These are phyloP conservation scores for Eurystomus glaucurus DNA, from an alignment of 2,797 vertebrate genomes.

Conservation along the genomic window DNA sequence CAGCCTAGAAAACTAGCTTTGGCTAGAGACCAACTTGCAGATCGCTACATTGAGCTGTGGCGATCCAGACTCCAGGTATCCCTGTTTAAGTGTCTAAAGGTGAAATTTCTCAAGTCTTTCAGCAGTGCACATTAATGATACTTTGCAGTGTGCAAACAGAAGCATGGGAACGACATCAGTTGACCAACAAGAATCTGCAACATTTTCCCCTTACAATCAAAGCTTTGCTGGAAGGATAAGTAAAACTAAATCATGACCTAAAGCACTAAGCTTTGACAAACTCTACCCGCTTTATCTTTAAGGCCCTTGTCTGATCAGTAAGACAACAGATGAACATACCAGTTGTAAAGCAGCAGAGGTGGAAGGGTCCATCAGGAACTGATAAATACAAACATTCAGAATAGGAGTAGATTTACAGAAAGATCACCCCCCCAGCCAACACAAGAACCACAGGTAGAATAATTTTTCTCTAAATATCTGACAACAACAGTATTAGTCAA, in stretches of 20 bases:
- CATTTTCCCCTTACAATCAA: neutral
- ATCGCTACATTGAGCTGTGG: neutral
- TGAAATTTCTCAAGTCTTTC: neutral
- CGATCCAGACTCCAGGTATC: neutral
- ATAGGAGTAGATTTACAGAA: neutral
- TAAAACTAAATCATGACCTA: neutral
- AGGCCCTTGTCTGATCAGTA: neutral
- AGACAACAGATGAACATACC: neutral
- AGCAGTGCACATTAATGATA: neutral
- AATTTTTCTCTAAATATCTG: neutral
- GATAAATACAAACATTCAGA: neutral
- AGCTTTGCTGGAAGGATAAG: neutral
- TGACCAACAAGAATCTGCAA: neutral
- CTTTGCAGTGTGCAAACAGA: neutral
- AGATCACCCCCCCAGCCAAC: neutral
- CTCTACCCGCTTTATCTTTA: neutral
- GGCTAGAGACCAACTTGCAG: neutral
- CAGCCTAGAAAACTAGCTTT: neutral
- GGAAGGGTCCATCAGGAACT: neutral
- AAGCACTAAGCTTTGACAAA: neutral
- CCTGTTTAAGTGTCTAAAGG: neutral
- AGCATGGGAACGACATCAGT: neutral
- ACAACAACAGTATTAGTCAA: neutral
- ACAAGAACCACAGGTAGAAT: neutral
- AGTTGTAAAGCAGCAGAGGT: neutral